These are phyloP conservation scores for Enteromius treurensis DNA, from an alignment of 2,797 vertebrate species.

Conservation along the genomic window DNA sequence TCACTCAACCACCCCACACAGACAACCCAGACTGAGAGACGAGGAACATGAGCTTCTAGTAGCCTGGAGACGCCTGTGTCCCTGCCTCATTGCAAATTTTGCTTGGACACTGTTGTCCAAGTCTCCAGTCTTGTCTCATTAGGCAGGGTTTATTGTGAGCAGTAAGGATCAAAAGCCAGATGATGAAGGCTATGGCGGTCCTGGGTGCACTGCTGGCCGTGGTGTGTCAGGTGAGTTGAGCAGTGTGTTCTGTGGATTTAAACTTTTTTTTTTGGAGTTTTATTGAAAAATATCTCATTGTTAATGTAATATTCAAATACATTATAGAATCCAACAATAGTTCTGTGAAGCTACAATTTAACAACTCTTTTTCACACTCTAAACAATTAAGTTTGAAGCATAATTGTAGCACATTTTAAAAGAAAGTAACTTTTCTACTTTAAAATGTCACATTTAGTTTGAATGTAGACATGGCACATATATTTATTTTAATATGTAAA, in stretches of 20 bases:
- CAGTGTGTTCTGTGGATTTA: background rate
- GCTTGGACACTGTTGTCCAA: conserved; percentile 39
- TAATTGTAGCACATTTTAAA: background rate
- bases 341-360: background rate
- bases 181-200: conserved; percentile 70
- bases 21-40: conserved; percentile 34
- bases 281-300: background rate
- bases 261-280: background rate
- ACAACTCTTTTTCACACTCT: background rate
- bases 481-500: background rate
- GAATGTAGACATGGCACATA: background rate
- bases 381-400: background rate
- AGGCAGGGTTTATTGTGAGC: background rate
- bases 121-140: background rate
- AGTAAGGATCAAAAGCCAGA: conserved; percentile 50
- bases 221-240: conserved; percentile 58
- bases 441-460: background rate
- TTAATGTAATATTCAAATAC: background rate
- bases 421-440: background rate
- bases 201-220: conserved; percentile 63
- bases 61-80: conserved; percentile 51
- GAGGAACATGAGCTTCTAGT: conserved; percentile 51
- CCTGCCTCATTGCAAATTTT: conserved; percentile 31
- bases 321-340: background rate
- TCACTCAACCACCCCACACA: conserved; percentile 67